Evolutionary conservation across 2,113 vertebrate genomes (phyloP).

Genomic region (Onychorhynchus coronatus): DNA sequence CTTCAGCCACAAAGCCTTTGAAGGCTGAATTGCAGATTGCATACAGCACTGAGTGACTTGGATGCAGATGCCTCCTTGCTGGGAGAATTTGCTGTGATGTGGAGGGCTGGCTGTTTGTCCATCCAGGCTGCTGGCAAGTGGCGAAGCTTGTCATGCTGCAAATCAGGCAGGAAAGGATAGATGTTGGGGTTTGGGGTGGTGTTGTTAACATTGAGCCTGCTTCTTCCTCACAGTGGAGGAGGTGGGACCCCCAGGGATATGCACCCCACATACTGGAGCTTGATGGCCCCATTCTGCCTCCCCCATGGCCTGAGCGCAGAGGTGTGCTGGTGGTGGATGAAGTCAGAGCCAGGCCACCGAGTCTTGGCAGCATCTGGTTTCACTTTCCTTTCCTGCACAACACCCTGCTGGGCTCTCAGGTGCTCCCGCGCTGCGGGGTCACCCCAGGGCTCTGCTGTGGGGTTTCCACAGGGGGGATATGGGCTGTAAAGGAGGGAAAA

Average conservation of each 20-base stretch:
- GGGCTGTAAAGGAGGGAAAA: not conserved
- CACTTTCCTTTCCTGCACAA: not conserved
- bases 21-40: not conserved
- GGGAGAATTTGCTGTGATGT: not conserved
- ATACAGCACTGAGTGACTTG: not conserved
- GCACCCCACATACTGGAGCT: accelerated
- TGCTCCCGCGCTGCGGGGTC: not conserved
- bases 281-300: accelerated
- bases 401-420: not conserved
- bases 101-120: not conserved
- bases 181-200: not conserved
- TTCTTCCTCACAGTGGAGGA: not conserved
- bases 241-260: not conserved
- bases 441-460: not conserved
- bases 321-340: accelerated
- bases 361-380: not conserved
- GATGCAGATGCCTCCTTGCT: not conserved
- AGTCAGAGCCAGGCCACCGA: not conserved
- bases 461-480: not conserved
- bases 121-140: accelerated
- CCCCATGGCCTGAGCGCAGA: accelerated
- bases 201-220: accelerated
- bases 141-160: not conserved
- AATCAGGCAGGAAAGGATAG: not conserved
- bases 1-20: not conserved